Conservation (phyloP, 2,888 invertebrate species). For the Melanotus villosus region DNA sequence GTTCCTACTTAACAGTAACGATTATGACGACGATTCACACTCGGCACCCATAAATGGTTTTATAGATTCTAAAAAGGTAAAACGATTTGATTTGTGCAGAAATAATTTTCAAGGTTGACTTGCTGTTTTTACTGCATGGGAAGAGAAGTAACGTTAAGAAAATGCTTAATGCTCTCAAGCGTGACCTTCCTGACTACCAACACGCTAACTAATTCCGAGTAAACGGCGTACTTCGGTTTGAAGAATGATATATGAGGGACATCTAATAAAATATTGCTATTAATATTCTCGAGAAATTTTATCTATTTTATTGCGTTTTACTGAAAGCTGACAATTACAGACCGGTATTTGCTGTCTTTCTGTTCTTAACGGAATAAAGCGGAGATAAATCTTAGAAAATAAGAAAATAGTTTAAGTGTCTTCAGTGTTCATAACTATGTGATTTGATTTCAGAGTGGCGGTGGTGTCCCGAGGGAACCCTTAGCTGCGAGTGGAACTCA, state of each 20-base stretch:
- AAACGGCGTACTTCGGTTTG: slow-evolving; percentile 26
- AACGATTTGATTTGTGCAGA: slow-evolving; percentile 3
- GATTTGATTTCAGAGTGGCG: slow-evolving; percentile 58
- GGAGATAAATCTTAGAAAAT: no score
- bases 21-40: no score
- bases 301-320: background rate
- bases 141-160: slow-evolving; percentile 33
- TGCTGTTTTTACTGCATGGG: slow-evolving; percentile 19
- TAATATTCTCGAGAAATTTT: background rate
- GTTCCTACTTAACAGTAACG: background rate
- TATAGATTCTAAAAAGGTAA: background rate
- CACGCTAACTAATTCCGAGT: slow-evolving; percentile 19
- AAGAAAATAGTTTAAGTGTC: no score
- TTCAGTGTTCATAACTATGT: slow-evolving; percentile 6
- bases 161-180: slow-evolving; percentile 24
- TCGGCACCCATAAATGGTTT: no score
- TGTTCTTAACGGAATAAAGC: no score
- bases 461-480: slow-evolving; percentile 66
- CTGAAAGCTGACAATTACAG: no score
- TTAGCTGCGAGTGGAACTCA: slow-evolving; percentile 70
- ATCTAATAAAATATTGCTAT: slow-evolving; percentile 12
- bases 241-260: slow-evolving; percentile 10
- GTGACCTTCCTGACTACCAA: slow-evolving; percentile 33
- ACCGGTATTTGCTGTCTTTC: no score
- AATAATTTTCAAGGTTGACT: slow-evolving; percentile 34